Evolutionary conservation across 2,888 invertebrate genomes (phyloP).

Genomic region (Ephialtes manifestator): DNA sequence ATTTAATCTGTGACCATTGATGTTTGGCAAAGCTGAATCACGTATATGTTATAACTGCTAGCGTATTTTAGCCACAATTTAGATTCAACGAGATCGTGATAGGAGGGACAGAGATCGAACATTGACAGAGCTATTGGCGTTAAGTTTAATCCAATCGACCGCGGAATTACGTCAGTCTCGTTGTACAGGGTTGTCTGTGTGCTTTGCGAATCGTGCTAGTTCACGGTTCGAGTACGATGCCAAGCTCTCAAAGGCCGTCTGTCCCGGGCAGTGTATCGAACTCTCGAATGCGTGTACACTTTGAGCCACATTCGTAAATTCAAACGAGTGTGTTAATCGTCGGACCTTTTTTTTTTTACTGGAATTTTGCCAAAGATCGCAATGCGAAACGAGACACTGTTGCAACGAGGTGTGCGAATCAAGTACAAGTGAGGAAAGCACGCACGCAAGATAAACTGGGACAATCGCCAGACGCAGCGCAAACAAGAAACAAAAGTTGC

Average conservation of each 20-base stretch:
- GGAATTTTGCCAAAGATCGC: conserved; percentile 31
- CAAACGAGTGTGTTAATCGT: conserved; percentile 26
- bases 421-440: not conserved
- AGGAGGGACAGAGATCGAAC: conserved; percentile 60
- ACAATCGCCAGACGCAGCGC: not conserved
- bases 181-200: conserved; percentile 45
- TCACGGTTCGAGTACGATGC: conserved; percentile 48
- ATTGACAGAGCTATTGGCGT: conserved; percentile 67
- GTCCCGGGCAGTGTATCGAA: conserved; percentile 11
- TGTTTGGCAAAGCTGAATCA: not conserved
- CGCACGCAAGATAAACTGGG: not conserved
- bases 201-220: conserved; percentile 53
- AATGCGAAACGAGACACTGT: conserved; percentile 15
- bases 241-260: conserved; percentile 29
- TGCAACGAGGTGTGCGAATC: not conserved
- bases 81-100: conserved; percentile 49
- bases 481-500: not conserved
- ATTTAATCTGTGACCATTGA: conserved; percentile 32
- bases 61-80: conserved; percentile 60
- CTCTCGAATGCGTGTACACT: conserved; percentile 7
- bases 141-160: conserved; percentile 75
- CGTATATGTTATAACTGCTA: conserved; percentile 19
- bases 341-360: not conserved
- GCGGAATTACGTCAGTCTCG: conserved; percentile 69
- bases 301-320: conserved; percentile 18